These are phyloP conservation scores for Bombus soroeensis DNA, from an alignment of 1,140 invertebrate genomes.

Conservation along the genomic window DNA sequence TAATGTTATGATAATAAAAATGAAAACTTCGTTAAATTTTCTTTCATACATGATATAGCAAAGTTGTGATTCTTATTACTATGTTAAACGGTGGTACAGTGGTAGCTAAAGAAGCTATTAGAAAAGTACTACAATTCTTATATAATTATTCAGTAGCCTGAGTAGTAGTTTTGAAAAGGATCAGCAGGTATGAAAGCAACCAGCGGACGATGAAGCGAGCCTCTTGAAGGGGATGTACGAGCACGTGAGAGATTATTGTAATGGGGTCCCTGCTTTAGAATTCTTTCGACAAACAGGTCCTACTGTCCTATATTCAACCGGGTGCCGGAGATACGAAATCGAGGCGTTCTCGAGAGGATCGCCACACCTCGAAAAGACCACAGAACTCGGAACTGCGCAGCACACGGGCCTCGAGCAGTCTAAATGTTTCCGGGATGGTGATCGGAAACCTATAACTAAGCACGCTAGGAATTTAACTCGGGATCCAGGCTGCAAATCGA, in stretches of 20 bases:
- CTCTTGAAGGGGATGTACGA: conserved; percentile 18
- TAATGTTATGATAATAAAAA: neutral
- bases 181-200: conserved; percentile 43
- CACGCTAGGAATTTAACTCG: conserved; percentile 27
- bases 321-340: conserved; percentile 31
- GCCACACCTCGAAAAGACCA: conserved; percentile 34
- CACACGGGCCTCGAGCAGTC: neutral
- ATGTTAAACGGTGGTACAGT: neutral
- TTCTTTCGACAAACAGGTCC: conserved; percentile 69
- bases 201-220: neutral
- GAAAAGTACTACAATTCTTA: neutral
- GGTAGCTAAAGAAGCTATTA: neutral
- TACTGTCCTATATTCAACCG: conserved; percentile 65
- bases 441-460: neutral
- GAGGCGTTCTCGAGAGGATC: conserved; percentile 26
- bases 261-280: conserved; percentile 66
- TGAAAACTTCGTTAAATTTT: neutral
- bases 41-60: neutral
- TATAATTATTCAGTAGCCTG: neutral
- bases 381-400: neutral
- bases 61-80: neutral
- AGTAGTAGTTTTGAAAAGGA: neutral
- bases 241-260: conserved; percentile 69
- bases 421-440: conserved; percentile 6
- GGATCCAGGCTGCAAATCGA: neutral